Evolutionary conservation across 2,797 vertebrate species (phyloP), one percentile per base, ranked within the genome.

Genomic region (Florisuga fusca): DNA sequence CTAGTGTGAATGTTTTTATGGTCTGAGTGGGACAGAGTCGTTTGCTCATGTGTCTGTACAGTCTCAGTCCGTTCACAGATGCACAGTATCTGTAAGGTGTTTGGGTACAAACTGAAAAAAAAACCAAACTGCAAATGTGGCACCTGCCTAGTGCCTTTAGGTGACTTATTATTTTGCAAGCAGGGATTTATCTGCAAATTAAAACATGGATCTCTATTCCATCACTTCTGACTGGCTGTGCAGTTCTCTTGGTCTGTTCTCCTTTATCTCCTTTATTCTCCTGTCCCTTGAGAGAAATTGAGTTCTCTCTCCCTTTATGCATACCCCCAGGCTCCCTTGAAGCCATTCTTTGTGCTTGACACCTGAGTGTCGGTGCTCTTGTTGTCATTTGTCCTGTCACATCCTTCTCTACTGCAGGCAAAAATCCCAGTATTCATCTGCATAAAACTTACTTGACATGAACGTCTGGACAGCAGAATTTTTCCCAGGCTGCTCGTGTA

Each of bases 361-460:
- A 94, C 93, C 84, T 85, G 80, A 84, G 12, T 19, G 27, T 63
- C 72, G 54, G 77, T 59, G 63, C 93, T 87, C 91, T 67, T 84
- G 17, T 95, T 93, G 82, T 75, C 92, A n/a, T 84, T 91, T 87
- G 80, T 76, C 64, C 90, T 94, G 86, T 88, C 95, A 74, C 77
- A 82, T 89, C 72, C 54, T 84, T 88, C 58, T 21, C 36, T 68
- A 43, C 80, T 87, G 80, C 84, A 72, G 87, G 64, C 74, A 43
- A 64, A 46, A 88, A 77, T 93, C 91, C 55, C 61, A 62, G 12
- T 55, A 38, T 72, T 83, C 87, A 74, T 84, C 86, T 84, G 53
- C 79, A 46, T 87, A 68, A 94, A 94, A 73, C 57, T 77, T 79
- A 38, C 2, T 74, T 77, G 86, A 89, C 15, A 0, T 58, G 80